phyloP scores from a whole-genome alignment of 2,797 vertebrate genomes.

The Cygnus olor region DNA sequence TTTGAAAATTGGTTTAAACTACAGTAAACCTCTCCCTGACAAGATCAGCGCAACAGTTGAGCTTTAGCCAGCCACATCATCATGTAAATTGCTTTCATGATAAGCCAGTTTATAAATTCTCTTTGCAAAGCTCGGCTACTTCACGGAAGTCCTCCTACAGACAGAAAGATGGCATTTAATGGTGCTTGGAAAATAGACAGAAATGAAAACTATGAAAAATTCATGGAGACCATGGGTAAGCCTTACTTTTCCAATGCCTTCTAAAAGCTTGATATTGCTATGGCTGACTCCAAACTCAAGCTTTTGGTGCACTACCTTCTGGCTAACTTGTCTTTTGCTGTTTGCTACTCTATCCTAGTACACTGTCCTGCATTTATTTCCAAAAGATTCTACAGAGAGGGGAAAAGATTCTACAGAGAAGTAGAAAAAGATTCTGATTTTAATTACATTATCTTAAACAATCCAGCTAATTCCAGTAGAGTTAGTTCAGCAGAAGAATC shows the following conservation, averaged over 20 bases:
- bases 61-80: slow-evolving; percentile 92
- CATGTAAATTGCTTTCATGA: slow-evolving; percentile 78
- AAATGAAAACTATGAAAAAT: slow-evolving; percentile 94
- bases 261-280: neutral
- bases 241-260: neutral
- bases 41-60: slow-evolving; percentile 61
- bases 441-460: neutral
- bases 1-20: neutral
- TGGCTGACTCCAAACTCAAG: neutral
- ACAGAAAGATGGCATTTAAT: slow-evolving; percentile 86
- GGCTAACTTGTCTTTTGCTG: neutral
- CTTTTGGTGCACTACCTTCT: neutral
- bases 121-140: slow-evolving; percentile 41
- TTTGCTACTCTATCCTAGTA: neutral
- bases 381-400: neutral
- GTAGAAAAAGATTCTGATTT: neutral
- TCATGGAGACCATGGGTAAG: slow-evolving; percentile 97
- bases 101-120: slow-evolving; percentile 81
- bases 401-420: neutral
- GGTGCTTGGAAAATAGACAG: slow-evolving; percentile 91
- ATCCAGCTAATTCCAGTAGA: neutral
- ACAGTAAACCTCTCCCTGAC: neutral
- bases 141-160: slow-evolving; percentile 3
- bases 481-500: neutral
- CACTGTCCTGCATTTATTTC: neutral